These are phyloP conservation scores for Kuschelorhynchus macadamiae DNA, from an alignment of 2,888 invertebrate species.

Conservation along the genomic window DNA sequence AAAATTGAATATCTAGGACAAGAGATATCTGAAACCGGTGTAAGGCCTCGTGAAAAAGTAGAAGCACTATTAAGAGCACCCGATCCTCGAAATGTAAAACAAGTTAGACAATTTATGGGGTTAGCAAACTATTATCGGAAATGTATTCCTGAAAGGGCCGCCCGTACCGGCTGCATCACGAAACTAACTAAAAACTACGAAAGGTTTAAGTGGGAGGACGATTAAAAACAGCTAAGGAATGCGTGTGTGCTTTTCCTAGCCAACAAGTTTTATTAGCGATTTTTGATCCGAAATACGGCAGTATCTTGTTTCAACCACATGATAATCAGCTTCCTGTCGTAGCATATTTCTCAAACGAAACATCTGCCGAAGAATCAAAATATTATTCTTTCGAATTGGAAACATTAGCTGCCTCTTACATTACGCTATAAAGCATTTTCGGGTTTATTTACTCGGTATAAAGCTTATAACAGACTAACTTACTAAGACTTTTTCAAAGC, in stretches of 20 bases:
- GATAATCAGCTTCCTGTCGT: not conserved
- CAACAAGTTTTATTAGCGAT: constrained; percentile 1
- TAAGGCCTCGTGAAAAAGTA: constrained; percentile 51
- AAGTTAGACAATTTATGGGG: constrained; percentile 54
- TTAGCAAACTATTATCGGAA: constrained; percentile 25
- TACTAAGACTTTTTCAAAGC: constrained; percentile 48
- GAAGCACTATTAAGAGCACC: constrained; percentile 10
- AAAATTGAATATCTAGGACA: constrained; percentile 23
- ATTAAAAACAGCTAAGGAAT: constrained; percentile 7
- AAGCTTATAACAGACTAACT: constrained; percentile 59
- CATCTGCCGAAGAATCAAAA: not conserved
- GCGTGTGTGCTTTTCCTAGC: constrained; percentile 8
- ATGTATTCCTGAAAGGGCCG: constrained; percentile 13
- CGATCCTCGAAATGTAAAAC: constrained; percentile 10
- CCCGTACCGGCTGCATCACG: constrained; percentile 18
- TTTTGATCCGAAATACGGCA: constrained; percentile 1
- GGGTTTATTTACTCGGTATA: constrained; percentile 24
- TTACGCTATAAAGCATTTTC: constrained; percentile 14
- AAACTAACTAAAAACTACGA: constrained; percentile 9
- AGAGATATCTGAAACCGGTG: constrained; percentile 44
- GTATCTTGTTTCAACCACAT: not conserved
- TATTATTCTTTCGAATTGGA: not conserved
- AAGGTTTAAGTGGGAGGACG: constrained; percentile 1
- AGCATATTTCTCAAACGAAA: not conserved
- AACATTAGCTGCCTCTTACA: not conserved